These are phyloP conservation scores for Gastracanthus pulcherrimus DNA, from an alignment of 2,888 invertebrate species.

Conservation along the genomic window DNA sequence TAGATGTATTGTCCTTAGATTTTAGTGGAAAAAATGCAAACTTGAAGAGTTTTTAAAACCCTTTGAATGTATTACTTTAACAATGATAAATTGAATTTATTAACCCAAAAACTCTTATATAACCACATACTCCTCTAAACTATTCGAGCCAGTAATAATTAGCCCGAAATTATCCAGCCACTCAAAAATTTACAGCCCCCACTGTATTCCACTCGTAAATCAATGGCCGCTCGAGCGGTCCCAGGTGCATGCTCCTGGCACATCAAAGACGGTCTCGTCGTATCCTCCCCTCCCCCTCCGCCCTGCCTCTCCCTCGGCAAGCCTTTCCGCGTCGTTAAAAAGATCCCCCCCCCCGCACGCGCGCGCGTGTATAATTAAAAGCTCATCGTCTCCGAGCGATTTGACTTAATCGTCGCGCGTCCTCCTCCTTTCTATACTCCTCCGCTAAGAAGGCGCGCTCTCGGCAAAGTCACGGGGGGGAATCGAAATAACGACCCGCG, in stretches of 20 bases:
- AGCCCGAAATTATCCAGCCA: too few relatives aligned
- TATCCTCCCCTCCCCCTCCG: too few relatives aligned
- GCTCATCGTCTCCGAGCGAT: conserved; percentile 18
- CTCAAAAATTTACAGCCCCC: background rate
- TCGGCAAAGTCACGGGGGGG: background rate
- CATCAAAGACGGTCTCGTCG: conserved; percentile 13
- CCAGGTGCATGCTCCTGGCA: background rate
- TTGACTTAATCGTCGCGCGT: background rate
- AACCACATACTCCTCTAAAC: too few relatives aligned
- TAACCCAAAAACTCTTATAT: too few relatives aligned
- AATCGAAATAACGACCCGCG: conserved; percentile 9
- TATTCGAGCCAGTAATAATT: too few relatives aligned
- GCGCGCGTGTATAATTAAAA: conserved; percentile 13
- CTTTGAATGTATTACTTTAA: too few relatives aligned
- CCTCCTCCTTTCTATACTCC: background rate
- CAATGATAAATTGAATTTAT: too few relatives aligned
- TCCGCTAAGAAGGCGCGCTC: background rate
- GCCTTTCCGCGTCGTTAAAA: conserved; percentile 2
- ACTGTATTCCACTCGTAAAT: background rate
- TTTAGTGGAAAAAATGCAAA: too few relatives aligned
- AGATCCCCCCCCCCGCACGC: too few relatives aligned
- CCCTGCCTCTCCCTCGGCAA: background rate
- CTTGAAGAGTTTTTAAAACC: too few relatives aligned
- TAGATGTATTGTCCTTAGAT: too few relatives aligned
- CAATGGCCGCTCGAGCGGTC: background rate